phyloP scores from a whole-genome alignment of 2,113 vertebrate species.

The Coregonus clupeaformis region DNA sequence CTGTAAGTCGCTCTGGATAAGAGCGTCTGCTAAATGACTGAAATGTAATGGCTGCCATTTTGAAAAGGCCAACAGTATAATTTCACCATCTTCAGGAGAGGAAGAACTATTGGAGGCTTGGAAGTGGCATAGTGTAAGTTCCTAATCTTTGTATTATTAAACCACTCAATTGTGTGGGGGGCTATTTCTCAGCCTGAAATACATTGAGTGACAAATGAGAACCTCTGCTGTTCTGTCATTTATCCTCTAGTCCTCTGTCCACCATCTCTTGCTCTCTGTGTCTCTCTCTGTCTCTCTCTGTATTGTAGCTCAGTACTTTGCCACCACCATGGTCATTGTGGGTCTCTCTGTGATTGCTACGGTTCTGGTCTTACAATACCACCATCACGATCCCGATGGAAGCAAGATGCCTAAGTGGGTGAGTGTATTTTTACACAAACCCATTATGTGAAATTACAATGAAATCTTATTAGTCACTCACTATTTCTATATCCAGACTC shows the following conservation, averaged over 20 bases:
- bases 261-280: background rate
- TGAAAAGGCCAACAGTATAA: background rate
- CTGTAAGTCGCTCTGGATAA: too few relatives aligned
- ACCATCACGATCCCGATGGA: conserved; percentile 92
- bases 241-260: background rate
- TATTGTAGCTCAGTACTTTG: conserved; percentile 90
- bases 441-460: background rate
- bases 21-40: too few relatives aligned
- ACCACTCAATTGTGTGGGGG: background rate
- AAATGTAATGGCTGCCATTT: background rate
- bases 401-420: conserved; percentile 98
- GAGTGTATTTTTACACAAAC: conserved; percentile 46
- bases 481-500: too few relatives aligned
- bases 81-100: background rate
- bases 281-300: background rate
- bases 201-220: background rate
- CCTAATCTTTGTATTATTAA: background rate
- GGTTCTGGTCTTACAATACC: conserved; percentile 90
- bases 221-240: background rate
- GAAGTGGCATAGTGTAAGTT: background rate
- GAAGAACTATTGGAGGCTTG: background rate
- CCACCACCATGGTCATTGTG: conserved; percentile 96
- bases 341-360: conserved; percentile 92
- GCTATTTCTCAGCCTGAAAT: background rate
- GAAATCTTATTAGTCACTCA: background rate